Base-by-base conservation (phyloP, 1,140 invertebrate species). In the Apis cerana region DNA sequence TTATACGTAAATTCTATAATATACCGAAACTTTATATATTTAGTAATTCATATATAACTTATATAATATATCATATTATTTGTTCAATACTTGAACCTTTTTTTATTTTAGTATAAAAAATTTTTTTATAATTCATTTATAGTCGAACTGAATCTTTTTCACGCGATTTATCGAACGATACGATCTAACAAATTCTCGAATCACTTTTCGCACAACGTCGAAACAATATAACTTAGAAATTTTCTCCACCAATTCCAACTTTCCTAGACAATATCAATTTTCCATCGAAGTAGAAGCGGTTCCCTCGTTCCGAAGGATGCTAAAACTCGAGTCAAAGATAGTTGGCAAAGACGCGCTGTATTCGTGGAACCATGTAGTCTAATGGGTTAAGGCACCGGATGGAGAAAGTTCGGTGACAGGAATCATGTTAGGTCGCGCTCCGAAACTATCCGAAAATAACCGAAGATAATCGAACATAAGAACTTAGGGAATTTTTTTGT, bases 381-480 rank as follows among this genome's bases (percentile, higher is more conserved):
- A 79, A 79, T 79, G 68, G 56, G 56, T 19, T 23, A 19, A 79
- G 77, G 61, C 67, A 21, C 10, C 33, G 21, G n/a, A 48, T 15
- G 68, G 56, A 59, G 65, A 4, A 71, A 79, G 65, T 79, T 59
- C 12, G 43, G 3, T 27, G 59, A 54, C 65, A 19, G 23, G n/a
- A 43, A 70, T 61, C 65, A 65, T 43, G 65, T 78, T 33, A 52
- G 58, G 43, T 79, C 71, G 61, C 68, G 50, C 23, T 68, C 52
- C 56, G 33, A 33, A 48, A 61, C 56, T 52, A 67, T 43, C 75
- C 15, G 62, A 52, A 43, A 43, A 43, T 43, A 62, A 23, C 61
- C 23, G 23, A 62, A 33, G 77, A 71, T 79, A 79, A 79, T 68
- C 21, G 67, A 71, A 71, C 61, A 50, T 48, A 70, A 67, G 50